phyloP scores from a whole-genome alignment of 2,888 invertebrate species.

The Prostheceraeus crozeri region DNA sequence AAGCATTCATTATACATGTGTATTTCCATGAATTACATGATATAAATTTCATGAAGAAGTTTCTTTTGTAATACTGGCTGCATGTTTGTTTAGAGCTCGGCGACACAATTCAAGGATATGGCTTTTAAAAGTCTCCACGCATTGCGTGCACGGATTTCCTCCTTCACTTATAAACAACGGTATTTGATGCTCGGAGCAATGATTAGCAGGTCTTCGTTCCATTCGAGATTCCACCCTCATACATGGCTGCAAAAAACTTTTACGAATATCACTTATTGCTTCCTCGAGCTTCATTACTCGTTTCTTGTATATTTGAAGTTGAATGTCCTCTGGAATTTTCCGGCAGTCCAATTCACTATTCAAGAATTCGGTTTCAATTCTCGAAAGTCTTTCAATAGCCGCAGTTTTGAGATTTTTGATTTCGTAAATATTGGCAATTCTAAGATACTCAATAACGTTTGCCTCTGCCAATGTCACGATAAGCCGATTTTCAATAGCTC shows the following conservation, averaged over 20 bases:
- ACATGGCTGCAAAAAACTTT: conserved; percentile 18
- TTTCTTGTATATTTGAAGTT: conserved; percentile 12
- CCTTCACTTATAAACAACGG: not conserved
- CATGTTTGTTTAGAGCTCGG: not conserved
- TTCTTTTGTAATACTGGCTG: conserved; percentile 10
- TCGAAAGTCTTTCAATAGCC: not conserved
- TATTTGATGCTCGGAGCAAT: not conserved
- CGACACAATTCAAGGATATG: conserved; percentile 18
- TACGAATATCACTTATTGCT: not conserved
- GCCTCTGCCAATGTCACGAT: not conserved
- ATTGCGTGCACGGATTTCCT: conserved; percentile 2
- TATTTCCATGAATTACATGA: too few species aligned
- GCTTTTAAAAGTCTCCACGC: conserved; percentile 18
- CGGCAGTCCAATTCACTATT: not conserved
- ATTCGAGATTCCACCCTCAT: conserved; percentile 15
- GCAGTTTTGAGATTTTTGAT: not conserved
- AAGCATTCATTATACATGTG: too few species aligned
- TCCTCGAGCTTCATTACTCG: not conserved
- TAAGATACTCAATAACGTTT: conserved; percentile 6
- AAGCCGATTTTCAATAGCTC: conserved; percentile 2
- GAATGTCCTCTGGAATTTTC: not conserved
- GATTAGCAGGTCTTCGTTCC: conserved; percentile 17
- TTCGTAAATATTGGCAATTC: not conserved
- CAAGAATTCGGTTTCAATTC: not conserved
- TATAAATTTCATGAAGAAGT: too few species aligned